Base-by-base conservation (phyloP, 2,888 invertebrate species). In the Gymnoscelis rufifasciata region DNA sequence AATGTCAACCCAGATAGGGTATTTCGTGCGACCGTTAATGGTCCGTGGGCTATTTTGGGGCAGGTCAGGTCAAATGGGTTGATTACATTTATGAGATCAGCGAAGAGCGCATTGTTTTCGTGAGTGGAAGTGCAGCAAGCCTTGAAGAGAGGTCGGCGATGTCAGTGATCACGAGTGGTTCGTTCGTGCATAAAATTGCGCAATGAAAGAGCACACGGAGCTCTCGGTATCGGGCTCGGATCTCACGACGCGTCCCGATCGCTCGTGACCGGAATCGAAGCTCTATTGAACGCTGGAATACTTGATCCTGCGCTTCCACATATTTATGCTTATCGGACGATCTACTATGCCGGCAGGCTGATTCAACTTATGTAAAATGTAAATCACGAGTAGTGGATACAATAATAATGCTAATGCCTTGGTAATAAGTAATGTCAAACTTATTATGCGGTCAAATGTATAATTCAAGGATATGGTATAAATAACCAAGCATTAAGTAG, bases 121-220 rank as follows among this genome's bases (percentile, higher is more conserved):
- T 80, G 76, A 78, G 71, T 74, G 51, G 63, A 59, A 71, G 67
- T 73, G 69, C 68, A 74, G 64, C 66, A 67, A 68, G 68, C 71
- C 74, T 74, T 73, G 71, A 70, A 75, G 73, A 70, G n/a, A n/a
- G n/a, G n/a, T 74, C 19, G 19, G 19, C 5, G 19, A 75, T 68
- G 66, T 65, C 66, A 66, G 60, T 60, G 59, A 77, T 79, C 78
- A 79, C 76, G 77, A 81, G 64, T 60, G 57, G 61, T 58, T 56
- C 55, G 60, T 64, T 75, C 78, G 75, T 80, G 78, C 78, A 74
- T 69, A 71, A 74, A 80, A 80, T 83, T 83, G 83, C 78, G 77
- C 81, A 83, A 83, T 74, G 75, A 78, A 78, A 74, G 74, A 73
- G 71, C 74, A 70, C 66, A 64, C 63, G 62, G 63, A 63, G 62